Base-by-base conservation (phyloP, 2,113 vertebrate genomes). In the Dasyornis broadbenti region DNA sequence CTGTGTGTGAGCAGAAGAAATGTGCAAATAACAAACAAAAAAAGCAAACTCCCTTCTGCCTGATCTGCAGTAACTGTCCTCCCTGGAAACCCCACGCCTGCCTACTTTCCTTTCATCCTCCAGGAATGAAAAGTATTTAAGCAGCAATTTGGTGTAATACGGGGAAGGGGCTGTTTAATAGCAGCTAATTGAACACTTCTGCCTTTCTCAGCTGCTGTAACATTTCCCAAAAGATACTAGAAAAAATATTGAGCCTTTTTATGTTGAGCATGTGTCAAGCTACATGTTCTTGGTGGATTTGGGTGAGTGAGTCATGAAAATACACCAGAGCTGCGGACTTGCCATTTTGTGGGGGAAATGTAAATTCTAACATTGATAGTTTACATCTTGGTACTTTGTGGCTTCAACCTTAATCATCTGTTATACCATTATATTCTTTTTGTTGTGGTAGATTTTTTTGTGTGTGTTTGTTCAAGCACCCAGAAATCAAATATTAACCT, bases 401-500 rank as follows among this genome's bases (percentile, higher is more conserved):
- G 53, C 61, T 75, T 59, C 82, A 93, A 54, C 4, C 2, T 75
- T 92, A 75, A 91, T 83, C 42, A 72, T 76, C 78, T 61, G 30
- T 31, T 91, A 42, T 8, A 30, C 17, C n/a, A 59, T 50, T 45
- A 33, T 54, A 68, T 73, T 60, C 18, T 54, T 64, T 33, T 37
- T 53, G 16, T 11, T 76, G 7, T 64, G 21, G 28, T 56, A 13
- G 5, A 8, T 23, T 44, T 56, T 53, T 61, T 37, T 22, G n/a
- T 57, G 12, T 17, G 45, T 87, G 59, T 90, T 96, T 93, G 61
- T 84, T 95, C 94, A 95, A 97, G 42, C 83, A 69, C 80, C 37
- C 73, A 89, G 87, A 92, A 90, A 95, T 91, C 86, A 94, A 97
- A 83, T 96, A 96, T 96, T 89, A 96, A 95, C 87, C 91, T 84